Percentiles rank a stretch among this genome's conserved stretches.
Conservation (phyloP, 2,888 invertebrate genomes). For the Podotricha telesiphe region DNA sequence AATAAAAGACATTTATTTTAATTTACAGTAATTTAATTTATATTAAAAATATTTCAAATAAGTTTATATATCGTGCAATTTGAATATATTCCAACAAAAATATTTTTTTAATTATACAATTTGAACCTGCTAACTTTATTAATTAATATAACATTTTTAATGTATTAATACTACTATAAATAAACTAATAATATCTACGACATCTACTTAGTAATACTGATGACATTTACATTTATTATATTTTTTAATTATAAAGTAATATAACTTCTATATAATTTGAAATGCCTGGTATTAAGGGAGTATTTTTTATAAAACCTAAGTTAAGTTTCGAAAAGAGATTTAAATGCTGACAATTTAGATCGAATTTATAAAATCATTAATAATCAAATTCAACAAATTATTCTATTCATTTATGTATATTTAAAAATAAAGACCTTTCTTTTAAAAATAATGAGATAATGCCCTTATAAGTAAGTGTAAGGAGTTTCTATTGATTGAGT, state of each 20-base stretch:
- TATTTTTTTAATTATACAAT: conserved; percentile 22
- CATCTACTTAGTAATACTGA: conserved; percentile 38
- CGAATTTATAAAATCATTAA: conserved; percentile 37
- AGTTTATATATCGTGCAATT: conserved; percentile 19
- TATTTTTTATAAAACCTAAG: conserved; percentile 39
- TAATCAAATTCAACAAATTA: not conserved
- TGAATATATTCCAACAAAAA: conserved; percentile 30
- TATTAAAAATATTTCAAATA: conserved; percentile 36
- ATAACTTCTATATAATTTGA: conserved; percentile 19
- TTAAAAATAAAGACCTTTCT: not conserved
- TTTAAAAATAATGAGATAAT: conserved; percentile 22
- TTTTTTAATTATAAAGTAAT: conserved; percentile 19
- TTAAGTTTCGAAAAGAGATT: conserved; percentile 39
- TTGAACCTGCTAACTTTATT: conserved; percentile 17
- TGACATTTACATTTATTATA: conserved; percentile 29
- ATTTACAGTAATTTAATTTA: conserved; percentile 32
- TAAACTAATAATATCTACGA: conserved; percentile 40
- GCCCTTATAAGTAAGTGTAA: conserved; percentile 13
- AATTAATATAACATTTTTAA: conserved; percentile 29
- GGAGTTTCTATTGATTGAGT: conserved; percentile 33
- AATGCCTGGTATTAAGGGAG: conserved; percentile 19
- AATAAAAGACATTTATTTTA: conserved; percentile 13
- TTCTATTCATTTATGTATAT: no score
- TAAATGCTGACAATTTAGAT: conserved; percentile 34
- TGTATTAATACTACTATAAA: conserved; percentile 15